Evolutionary conservation across 1,140 invertebrate species (phyloP).

Genomic region (Drosophila hydei): DNA sequence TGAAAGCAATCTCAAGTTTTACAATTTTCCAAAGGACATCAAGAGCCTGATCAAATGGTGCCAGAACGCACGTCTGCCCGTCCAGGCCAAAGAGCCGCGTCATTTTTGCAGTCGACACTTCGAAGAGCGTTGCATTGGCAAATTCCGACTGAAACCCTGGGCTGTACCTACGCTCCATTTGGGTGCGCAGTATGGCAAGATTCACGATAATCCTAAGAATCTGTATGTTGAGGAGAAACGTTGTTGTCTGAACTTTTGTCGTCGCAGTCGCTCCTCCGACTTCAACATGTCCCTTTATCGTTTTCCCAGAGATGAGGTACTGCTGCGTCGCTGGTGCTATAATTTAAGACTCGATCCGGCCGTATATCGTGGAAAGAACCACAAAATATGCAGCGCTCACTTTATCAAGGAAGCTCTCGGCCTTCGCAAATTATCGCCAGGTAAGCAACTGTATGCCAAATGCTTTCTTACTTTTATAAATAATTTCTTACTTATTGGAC

Average conservation of each 20-base stretch:
- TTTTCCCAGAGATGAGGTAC: slow-evolving; percentile 72
- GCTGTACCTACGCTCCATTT: slow-evolving; percentile 76
- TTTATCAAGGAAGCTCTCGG: slow-evolving; percentile 78
- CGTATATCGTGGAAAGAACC: slow-evolving; percentile 78
- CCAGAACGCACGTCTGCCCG: slow-evolving; percentile 75
- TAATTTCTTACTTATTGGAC: too few relatives aligned
- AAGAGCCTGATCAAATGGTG: slow-evolving; percentile 81
- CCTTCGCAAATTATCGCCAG: slow-evolving; percentile 70
- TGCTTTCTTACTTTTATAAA: too few relatives aligned
- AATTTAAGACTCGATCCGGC: slow-evolving; percentile 74
- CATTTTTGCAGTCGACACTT: slow-evolving; percentile 80
- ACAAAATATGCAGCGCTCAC: slow-evolving; percentile 80
- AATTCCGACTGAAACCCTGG: slow-evolving; percentile 78
- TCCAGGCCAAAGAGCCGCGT: slow-evolving; percentile 74
- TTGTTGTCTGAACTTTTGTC: slow-evolving; percentile 75
- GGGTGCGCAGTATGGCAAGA: slow-evolving; percentile 75
- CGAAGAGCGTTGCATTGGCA: slow-evolving; percentile 78
- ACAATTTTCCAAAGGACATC: slow-evolving; percentile 79
- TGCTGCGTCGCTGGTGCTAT: slow-evolving; percentile 78
- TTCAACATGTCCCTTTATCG: slow-evolving; percentile 79
- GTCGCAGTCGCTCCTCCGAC: slow-evolving; percentile 74
- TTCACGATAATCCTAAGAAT: slow-evolving; percentile 78
- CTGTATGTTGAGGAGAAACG: slow-evolving; percentile 77
- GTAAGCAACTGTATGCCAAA: slow-evolving; percentile 36
- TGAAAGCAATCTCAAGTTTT: slow-evolving; percentile 79